Base-by-base conservation (phyloP, 2,888 invertebrate species). In the Dolichopus griseipennis region DNA sequence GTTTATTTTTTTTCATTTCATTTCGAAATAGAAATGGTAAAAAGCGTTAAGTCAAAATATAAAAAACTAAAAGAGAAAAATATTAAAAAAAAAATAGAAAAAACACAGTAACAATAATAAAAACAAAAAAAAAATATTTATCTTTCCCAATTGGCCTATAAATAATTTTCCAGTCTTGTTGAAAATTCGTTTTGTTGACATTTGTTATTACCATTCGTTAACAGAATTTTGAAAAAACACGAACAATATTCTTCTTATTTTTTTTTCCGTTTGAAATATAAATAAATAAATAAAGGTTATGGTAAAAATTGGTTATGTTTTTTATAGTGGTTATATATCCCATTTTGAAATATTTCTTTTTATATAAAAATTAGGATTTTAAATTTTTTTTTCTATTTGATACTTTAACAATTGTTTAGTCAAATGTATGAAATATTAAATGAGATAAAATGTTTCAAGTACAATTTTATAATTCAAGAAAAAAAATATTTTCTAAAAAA, bases 121-220 rank as follows among this genome's bases (percentile, higher is more conserved):
- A 52, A 52, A 12, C 8, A 12, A 18, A 52, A 52, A 52, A n/a
- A n/a, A 12, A 18, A 52, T 12, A 64, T 64, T 33, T 64, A 64
- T 64, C 20, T 64, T 37, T 64, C 64, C 64, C 64, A 64, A 64
- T 64, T 64, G 64, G 37, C 37, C 64, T 64, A 64, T 64, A 64
- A 64, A 64, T 64, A 64, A 64, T 64, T 64, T 64, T 64, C 21
- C 37, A 64, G 64, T 64, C 37, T n/a, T 64, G 64, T 64, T 64
- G 64, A 64, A 67, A 52, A 65, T 27, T 65, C 65, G 37, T 67
- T 67, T 65, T 67, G 61, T 67, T 67, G 67, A 65, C 67, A 67
- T 65, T 65, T 67, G 22, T 61, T 65, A 67, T 67, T 67, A 65
- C 67, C 65, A 65, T 67, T 67, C 52, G 64, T 52, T 67, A 67